Base-by-base conservation (phyloP, 2,797 vertebrate genomes). In the Xiphophorus birchmanni region DNA sequence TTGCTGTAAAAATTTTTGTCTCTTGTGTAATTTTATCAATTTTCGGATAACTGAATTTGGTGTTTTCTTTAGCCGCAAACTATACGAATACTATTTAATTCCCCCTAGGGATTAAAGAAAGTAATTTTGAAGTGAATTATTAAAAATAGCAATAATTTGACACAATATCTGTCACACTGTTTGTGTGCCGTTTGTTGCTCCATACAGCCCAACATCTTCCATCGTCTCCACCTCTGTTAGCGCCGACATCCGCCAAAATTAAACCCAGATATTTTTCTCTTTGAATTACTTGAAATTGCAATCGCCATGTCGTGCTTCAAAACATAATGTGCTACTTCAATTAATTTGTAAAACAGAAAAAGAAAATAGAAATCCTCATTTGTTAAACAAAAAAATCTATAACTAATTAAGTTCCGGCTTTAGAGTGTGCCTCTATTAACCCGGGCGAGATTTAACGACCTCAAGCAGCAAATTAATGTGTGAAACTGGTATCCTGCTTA, bases 101-200 rank as follows among this genome's bases (percentile, higher is more conserved):
- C 42, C 40, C 23, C 4, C 2, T n/a, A 12, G 11, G 40, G 23
- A 42, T 71, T 26, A n/a, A 69, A 8, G 18, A 44, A 71, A 44
- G 40, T 13, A 15, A 2, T 71, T 71, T 71, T 13, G 26, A 3
- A 71, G 7, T 71, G 23, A 44, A 71, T n/a, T 2, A 26, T 23
- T 17, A 17, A 23, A 69, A 65, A 65, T 26, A 35, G 11, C 5
- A 37, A 42, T 23, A 69, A 37, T 26, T 21, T 23, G 26, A 44
- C 4, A 13, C 23, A 2, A 6, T 71, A 44, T 71, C 40, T 26
- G 21, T 71, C 21, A 26, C 42, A 2, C 21, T 26, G 23, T 76
- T 58, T 15, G 35, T 37, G 45, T 50, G 79, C 74, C 78, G 79
- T 77, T 90, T 84, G 82, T 75, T 69, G 75, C 47, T 50, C 47